These are phyloP conservation scores for Sesia apiformis DNA, from an alignment of 2,888 invertebrate genomes.

Conservation along the genomic window DNA sequence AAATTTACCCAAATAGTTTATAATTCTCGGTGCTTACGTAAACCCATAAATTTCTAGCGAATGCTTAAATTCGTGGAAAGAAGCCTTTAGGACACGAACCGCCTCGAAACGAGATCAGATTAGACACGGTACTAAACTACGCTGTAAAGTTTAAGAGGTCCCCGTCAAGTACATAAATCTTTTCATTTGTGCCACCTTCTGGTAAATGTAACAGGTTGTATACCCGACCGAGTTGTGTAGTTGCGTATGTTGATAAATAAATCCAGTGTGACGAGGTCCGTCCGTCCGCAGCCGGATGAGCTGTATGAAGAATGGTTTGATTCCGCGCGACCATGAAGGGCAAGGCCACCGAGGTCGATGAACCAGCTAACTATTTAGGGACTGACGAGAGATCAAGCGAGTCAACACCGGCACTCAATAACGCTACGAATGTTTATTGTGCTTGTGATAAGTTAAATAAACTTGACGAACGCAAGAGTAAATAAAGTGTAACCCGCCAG, in stretches of 20 bases:
- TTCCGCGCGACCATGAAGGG: constrained; percentile 44
- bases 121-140: constrained; percentile 2
- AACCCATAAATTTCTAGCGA: background rate
- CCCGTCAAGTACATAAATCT: constrained; percentile 4
- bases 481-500: too few species aligned
- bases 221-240: constrained; percentile 11
- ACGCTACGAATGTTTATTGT: constrained; percentile 3
- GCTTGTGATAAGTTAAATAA: background rate
- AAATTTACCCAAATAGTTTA: too few species aligned
- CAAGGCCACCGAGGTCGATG: constrained; percentile 55
- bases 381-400: constrained; percentile 15
- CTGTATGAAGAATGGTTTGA: constrained; percentile 31
- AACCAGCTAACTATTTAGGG: constrained; percentile 44
- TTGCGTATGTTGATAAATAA: constrained; percentile 11
- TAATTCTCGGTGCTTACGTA: too few species aligned
- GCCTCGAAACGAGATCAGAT: constrained; percentile 25
- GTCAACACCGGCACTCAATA: background rate
- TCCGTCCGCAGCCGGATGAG: constrained; percentile 10
- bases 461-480: background rate
- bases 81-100: constrained; percentile 3
- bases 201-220: background rate
- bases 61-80: constrained; percentile 24
- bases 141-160: constrained; percentile 1
- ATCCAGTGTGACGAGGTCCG: constrained; percentile 9
- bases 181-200: background rate